Conservation (phyloP, 2,888 invertebrate species). For the Lypha dubia region DNA sequence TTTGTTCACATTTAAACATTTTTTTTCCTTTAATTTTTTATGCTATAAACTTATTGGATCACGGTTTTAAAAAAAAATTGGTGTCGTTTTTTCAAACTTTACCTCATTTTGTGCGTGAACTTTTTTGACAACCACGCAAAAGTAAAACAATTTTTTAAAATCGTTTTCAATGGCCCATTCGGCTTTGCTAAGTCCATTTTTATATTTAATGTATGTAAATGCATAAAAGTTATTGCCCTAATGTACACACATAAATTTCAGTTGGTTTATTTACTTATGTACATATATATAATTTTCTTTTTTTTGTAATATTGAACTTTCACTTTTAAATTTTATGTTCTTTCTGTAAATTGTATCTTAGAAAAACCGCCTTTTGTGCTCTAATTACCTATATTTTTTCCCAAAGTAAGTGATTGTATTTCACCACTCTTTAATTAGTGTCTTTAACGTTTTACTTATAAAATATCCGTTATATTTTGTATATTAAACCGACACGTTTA, state of each 20-base stretch:
- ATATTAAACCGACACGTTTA: constrained; percentile 75
- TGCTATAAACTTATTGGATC: too few relatives aligned
- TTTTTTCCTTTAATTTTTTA: too few relatives aligned
- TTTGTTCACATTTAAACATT: too few relatives aligned
- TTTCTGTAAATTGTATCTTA: constrained; percentile 3
- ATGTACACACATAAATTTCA: background rate
- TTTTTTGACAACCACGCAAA: too few relatives aligned
- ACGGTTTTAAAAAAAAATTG: too few relatives aligned
- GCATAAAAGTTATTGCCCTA: too few relatives aligned
- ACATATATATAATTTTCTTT: background rate
- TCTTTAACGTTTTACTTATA: background rate
- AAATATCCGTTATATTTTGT: constrained; percentile 4
- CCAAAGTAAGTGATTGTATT: background rate
- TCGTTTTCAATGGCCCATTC: too few relatives aligned
- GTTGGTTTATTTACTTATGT: background rate
- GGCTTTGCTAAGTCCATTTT: too few relatives aligned
- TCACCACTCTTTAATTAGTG: constrained; percentile 36
- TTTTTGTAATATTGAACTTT: constrained; percentile 8
- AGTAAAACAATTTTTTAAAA: too few relatives aligned
- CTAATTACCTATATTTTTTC: constrained; percentile 45
- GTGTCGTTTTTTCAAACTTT: too few relatives aligned
- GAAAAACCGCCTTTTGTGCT: constrained; percentile 13
- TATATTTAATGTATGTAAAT: too few relatives aligned
- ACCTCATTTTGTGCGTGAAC: too few relatives aligned
- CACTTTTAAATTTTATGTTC: background rate